Evolutionary conservation across 92 coral and sea anemone genomes (phyloP), one percentile per base, ranked within the genome.

Genomic region (Diadumene lineata): DNA sequence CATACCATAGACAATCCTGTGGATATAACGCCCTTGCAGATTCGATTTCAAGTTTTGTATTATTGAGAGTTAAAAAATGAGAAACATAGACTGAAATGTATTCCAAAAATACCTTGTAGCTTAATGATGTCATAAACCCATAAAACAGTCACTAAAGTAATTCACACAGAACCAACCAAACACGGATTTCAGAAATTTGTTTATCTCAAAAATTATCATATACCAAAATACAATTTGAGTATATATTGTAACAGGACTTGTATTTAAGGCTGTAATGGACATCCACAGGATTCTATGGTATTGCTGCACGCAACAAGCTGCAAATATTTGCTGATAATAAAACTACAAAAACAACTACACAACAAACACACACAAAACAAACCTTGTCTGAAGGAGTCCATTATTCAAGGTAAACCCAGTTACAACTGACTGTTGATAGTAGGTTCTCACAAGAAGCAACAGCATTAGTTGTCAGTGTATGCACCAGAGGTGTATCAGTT

Each of bases 281-380:
- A 53, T 13, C 58, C 58, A 53, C 58, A 53, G 58, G 58, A 53
- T 53, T 53, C 58, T 53, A 53, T 53, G 58, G 58, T 53, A 53
- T 38, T 53, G 58, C 58, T 3, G 58, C 58, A 53, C 58, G 19
- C 19, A 23, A 13, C 48, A 4, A 13, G 6, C 48, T 13, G 7
- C 48, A 53, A 21, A 53, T 53, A 53, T 53, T 21, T 21, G 58
- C 18, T 53, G 58, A 53, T 53, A 53, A 53, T 53, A 53, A n/a
- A 53, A 53, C 19, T 21, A 53, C 19, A 15, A 53, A 53, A 53
- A 53, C 58, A 38, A 38, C 48, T 38, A 53, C 58, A 53, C 19
- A 15, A 53, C 19, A 23, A 15, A 53, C 24, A 53, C 58, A 53
- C 58, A n/a, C n/a, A n/a, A n/a, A n/a, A n/a, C n/a, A 53, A 53